Evolutionary conservation across 2,113 vertebrate species (phyloP), one percentile per base, ranked within the genome.

Genomic region (Hystrix cristata): DNA sequence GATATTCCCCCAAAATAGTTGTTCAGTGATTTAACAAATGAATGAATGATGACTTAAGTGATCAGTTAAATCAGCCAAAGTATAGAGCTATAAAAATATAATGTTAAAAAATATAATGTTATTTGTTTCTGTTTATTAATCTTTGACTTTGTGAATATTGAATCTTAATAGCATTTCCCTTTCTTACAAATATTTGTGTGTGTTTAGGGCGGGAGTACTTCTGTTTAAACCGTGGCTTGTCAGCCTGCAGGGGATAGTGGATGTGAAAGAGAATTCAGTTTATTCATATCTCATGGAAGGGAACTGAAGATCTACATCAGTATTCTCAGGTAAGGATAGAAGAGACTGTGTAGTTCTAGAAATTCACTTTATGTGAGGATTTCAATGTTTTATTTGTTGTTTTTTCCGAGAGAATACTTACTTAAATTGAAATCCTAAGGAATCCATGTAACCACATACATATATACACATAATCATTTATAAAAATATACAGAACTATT

Each of bases 71-170:
- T 62, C 43, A 81, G 29, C 53, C 38, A 79, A 91, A 78, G 43
- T 82, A 62, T 12, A 69, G 5, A 9, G 11, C 79, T 78, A 0
- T 18, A 72, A 69, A 88, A 46, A 51, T 55, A 51, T 43, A 95
- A 72, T 27, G 19, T 53, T 64, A 2, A 72, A 69, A 88, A 46
- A 51, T 55, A 51, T 43, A 95, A 72, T 27, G 19, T 53, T 64
- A 2, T 95, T 72, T 74, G n/a, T 72, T 91, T 91, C 76, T 90
- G 23, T 34, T 90, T 53, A 59, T 59, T 88, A 71, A 85, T 62
- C 10, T 76, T 85, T 90, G 46, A 64, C 13, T 15, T 71, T 90
- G 13, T 60, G 19, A 86, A 38, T 57, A 64, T 31, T 81, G 34
- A 74, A 80, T 85, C 51, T 76, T 38, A 62, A 92, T 69, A 74